Conservation (phyloP, 2,113 vertebrate species). For the Nerophis ophidion region DNA sequence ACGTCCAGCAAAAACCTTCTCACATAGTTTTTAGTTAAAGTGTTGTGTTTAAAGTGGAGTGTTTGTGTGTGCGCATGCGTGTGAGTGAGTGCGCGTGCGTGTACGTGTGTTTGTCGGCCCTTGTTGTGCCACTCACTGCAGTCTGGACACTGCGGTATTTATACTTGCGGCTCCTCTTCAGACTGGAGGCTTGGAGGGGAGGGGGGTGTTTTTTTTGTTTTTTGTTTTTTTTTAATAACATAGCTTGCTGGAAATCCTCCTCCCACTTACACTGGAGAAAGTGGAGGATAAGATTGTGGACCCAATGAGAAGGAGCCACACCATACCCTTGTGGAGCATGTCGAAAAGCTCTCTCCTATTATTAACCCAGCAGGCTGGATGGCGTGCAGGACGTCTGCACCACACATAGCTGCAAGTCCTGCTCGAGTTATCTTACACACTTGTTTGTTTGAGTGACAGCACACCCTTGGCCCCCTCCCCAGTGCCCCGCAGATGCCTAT, state of each 20-base stretch:
- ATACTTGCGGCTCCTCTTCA: slow-evolving; percentile 80
- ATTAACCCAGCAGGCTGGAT: slow-evolving; percentile 54
- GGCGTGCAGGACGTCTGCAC: slow-evolving; percentile 39
- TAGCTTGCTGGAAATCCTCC: slow-evolving; percentile 80
- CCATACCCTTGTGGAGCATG: slow-evolving; percentile 65
- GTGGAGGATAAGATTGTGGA: slow-evolving; percentile 73
- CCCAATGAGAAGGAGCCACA: slow-evolving; percentile 76
- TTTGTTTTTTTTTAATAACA: slow-evolving; percentile 68
- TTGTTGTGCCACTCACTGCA: slow-evolving; percentile 54
- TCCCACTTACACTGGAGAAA: slow-evolving; percentile 74
- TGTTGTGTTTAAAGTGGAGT: background rate
- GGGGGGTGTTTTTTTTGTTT: slow-evolving; percentile 81
- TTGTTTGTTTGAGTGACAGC: slow-evolving; percentile 42
- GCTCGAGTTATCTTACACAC: slow-evolving; percentile 44
- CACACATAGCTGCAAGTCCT: slow-evolving; percentile 49
- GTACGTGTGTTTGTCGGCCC: slow-evolving; percentile 1
- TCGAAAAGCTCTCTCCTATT: slow-evolving; percentile 58
- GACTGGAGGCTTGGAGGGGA: slow-evolving; percentile 66
- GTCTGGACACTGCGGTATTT: slow-evolving; percentile 76
- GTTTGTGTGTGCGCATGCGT: background rate
- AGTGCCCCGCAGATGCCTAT: slow-evolving; percentile 6
- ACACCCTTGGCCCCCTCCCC: slow-evolving; percentile 12
- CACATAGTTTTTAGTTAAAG: slow-evolving; percentile 17
- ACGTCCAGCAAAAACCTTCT: background rate
- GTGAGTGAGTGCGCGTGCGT: too few relatives aligned